These are phyloP conservation scores for Melanotaenia duboulayi DNA, from an alignment of 2,113 vertebrate species.

Conservation along the genomic window DNA sequence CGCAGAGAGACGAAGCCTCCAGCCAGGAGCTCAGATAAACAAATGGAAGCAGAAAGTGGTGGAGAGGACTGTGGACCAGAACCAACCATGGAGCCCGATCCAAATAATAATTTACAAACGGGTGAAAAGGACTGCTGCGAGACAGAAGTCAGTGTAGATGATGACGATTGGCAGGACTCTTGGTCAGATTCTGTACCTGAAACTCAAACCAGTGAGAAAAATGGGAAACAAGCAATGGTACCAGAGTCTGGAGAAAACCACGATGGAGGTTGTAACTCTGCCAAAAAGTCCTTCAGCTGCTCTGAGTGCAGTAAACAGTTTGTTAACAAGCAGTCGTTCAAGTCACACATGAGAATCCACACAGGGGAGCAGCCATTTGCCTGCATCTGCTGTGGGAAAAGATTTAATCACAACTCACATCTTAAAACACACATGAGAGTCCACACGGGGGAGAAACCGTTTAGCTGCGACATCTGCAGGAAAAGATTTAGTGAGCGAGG, in stretches of 20 bases:
- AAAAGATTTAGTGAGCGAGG: too few relatives aligned
- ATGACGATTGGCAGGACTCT: neutral
- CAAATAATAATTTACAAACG: neutral
- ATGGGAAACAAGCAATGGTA: neutral
- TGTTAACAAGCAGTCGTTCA: neutral
- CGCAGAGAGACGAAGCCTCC: neutral
- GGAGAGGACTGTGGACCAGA: neutral
- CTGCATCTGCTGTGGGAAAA: neutral
- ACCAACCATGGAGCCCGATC: neutral
- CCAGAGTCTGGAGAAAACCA: neutral
- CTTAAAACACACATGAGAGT: too few relatives aligned
- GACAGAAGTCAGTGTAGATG: neutral
- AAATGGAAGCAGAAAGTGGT: neutral
- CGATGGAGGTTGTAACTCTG: neutral
- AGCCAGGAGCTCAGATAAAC: too few relatives aligned
- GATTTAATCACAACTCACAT: neutral
- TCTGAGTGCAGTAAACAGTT: conserved; percentile 31
- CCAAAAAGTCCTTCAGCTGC: conserved; percentile 16
- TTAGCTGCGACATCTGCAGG: too few relatives aligned
- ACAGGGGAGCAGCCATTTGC: neutral
- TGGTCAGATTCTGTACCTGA: neutral
- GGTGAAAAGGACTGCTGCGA: neutral
- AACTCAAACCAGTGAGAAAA: neutral
- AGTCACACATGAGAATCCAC: neutral
- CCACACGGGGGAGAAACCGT: too few relatives aligned